Evolutionary conservation across 2,888 invertebrate genomes (phyloP), one percentile per base, ranked within the genome.

Genomic region (Gymnocheta viridis): DNA sequence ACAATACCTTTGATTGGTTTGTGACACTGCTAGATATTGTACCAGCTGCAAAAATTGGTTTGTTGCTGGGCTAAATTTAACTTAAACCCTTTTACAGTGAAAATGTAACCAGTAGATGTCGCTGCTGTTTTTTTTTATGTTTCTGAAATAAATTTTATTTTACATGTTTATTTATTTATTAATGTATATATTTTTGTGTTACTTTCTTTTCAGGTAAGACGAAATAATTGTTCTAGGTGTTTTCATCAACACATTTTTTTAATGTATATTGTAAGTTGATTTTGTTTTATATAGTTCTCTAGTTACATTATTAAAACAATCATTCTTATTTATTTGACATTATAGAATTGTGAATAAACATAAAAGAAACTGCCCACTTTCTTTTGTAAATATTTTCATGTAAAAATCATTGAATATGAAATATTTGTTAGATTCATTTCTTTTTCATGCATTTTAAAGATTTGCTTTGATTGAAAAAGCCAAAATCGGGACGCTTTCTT

Each of bases 121-220:
- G 47, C 47, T 41, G 10, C 4, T n/a, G n/a, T 41, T 54, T 27
- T 32, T 32, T 32, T 7, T 7, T 7, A 32, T 32, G 7, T 7
- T 7, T 32, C 32, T 32, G 32, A 7, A 32, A 32, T 7, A 32
- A n/a, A 29, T 17, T 32, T 19, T 3, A 32, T 32, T 32, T 32
- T 32, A 10, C 32, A 32, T 32, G 2, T 32, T 6, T 32, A 32
- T 32, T 9, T 0, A 32, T 14, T 69, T 12, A 27, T 32, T 32
- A 4, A 54, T 17, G 4, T n/a, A 17, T 4, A 9, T 17, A 67
- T 41, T 22, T 38, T 54, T 41, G 3, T 38, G 47, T 49, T 41
- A 47, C 27, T 70, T 49, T 82, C 69, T 70, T 79, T 82, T 17
- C 79, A 82, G 82, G 82, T 82, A 79, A 82, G 74, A 17, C 5